A percentile compares a stretch with the other conserved stretches of the same genome.
phyloP scores from a whole-genome alignment of 2,797 vertebrate genomes.

The Chiloscyllium punctatum region DNA sequence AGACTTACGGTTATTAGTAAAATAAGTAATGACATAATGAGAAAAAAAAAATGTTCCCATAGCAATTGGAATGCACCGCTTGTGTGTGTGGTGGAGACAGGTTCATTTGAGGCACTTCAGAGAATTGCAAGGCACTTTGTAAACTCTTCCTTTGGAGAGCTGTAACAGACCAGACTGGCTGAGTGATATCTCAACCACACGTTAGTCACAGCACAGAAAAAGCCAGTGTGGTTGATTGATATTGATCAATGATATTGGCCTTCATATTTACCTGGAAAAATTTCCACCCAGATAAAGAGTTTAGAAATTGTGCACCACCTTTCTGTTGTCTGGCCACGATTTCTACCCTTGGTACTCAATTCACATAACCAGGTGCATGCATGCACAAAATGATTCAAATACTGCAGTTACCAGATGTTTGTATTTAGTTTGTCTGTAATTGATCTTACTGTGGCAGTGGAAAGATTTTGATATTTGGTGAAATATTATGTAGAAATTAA shows the following conservation, averaged over 20 bases:
- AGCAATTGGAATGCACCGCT: neutral
- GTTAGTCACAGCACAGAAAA: too few relatives aligned
- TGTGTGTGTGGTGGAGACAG: neutral
- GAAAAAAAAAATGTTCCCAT: neutral
- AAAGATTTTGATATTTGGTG: slow-evolving; percentile 57
- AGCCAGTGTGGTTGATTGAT: neutral
- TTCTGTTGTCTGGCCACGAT: neutral
- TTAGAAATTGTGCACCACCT: neutral
- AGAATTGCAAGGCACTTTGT: neutral
- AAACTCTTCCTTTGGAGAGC: neutral
- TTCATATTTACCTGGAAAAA: neutral
- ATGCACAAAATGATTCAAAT: neutral
- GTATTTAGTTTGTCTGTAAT: slow-evolving; percentile 55
- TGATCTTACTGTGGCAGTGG: slow-evolving; percentile 57
- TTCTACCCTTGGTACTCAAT: neutral
- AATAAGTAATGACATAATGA: neutral
- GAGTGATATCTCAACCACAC: neutral
- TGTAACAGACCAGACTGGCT: neutral
- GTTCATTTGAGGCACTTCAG: neutral
- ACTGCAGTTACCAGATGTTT: slow-evolving; percentile 41
- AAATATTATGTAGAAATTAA: slow-evolving; percentile 60
- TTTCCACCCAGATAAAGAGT: neutral
- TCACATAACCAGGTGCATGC: neutral
- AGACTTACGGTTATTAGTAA: neutral
- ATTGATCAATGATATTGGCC: neutral